Evolutionary conservation across 2,888 invertebrate genomes (phyloP), one percentile per base, ranked within the genome.

Genomic region (Metacarcinus magister): DNA sequence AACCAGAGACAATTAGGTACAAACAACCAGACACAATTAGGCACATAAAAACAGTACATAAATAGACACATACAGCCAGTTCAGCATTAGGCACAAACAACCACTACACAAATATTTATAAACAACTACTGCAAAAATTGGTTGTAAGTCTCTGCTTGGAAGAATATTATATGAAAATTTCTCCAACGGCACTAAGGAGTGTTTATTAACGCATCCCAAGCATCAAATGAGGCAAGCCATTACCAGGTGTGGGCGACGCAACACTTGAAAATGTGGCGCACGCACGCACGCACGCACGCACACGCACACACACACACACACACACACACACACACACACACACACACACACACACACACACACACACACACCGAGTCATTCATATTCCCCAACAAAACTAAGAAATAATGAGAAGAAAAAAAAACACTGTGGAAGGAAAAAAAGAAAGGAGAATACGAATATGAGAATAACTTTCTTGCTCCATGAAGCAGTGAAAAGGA

Each of bases 301-400:
- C 75, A 75, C 75, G 7, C n/a, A n/a, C 75, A 75, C 75, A 28
- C 75, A 75, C 75, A 75, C 75, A 28, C 75, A 75, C n/a, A n/a
- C 75, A 28, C 75, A 75, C 75, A 75, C 75, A 75, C 75, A 75
- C 75, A 75, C 75, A 75, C 75, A 75, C 75, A 75, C n/a, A n/a
- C 75, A 75, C 28, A 75, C 28, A 75, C 75, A 75, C 75, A 75
- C 28, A 75, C 75, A 28, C 67, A 67, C 67, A 67, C 67, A 67
- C 23, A 67, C 67, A 67, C 67, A 67, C 67, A 67, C 67, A 67
- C n/a, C 4, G 16, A 75, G 23, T n/a, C 7, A 75, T 75, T 75
- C 28, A 75, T 5, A 5, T n/a, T 28, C n/a, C 28, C 75, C 13
- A n/a, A n/a, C 23, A n/a, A 75, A 75, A 75, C 7, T 5, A 28